phyloP scores from a whole-genome alignment of 2,888 invertebrate genomes.

The Magallana nippona region DNA sequence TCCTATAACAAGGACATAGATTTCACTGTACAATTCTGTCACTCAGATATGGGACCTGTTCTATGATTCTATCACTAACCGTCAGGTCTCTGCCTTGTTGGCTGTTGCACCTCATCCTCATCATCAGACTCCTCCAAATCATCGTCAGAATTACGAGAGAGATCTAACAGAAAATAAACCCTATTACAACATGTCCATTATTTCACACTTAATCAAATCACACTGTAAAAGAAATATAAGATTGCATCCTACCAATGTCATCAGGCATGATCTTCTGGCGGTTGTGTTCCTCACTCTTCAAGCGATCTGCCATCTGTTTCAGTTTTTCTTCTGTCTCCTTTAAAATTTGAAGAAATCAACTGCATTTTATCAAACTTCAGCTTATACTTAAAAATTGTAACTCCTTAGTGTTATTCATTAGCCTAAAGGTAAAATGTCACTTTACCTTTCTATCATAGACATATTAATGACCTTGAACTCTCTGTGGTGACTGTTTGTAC shows the following conservation, averaged over 20 bases:
- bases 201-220: too few relatives aligned
- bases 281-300: constrained; percentile 82
- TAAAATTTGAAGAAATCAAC: constrained; percentile 39
- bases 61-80: constrained; percentile 52
- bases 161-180: neutral
- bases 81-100: constrained; percentile 61
- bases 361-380: too few relatives aligned
- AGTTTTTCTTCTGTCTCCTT: constrained; percentile 82
- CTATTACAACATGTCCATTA: too few relatives aligned
- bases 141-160: constrained; percentile 50
- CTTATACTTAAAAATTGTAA: too few relatives aligned
- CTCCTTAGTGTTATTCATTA: too few relatives aligned
- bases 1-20: neutral
- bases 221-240: neutral
- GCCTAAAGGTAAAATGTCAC: too few relatives aligned
- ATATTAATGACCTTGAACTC: too few relatives aligned
- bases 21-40: too few relatives aligned
- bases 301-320: constrained; percentile 83
- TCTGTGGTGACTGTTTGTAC: too few relatives aligned
- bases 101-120: constrained; percentile 48
- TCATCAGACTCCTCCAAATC: constrained; percentile 56
- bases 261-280: constrained; percentile 63
- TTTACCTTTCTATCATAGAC: too few relatives aligned
- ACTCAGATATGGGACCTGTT: neutral
- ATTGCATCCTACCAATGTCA: constrained; percentile 30